phyloP scores from a whole-genome alignment of 2,113 vertebrate species.

The Coreoperca whiteheadi region DNA sequence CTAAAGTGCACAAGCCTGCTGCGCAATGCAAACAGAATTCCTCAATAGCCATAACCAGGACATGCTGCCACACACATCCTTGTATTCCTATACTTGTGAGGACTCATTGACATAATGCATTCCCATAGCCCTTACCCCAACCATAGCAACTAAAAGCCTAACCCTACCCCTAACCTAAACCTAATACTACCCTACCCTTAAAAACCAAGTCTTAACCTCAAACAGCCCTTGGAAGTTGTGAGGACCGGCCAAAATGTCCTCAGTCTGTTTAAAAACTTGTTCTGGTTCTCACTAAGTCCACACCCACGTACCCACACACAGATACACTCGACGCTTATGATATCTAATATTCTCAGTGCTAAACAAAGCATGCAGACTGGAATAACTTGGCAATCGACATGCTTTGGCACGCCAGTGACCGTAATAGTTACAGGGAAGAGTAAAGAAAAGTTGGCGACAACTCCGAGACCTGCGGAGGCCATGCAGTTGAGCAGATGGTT shows the following conservation, averaged over 20 bases:
- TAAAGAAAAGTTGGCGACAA: background rate
- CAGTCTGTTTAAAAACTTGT: too few relatives aligned
- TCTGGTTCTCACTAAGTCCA: too few relatives aligned
- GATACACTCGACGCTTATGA: background rate
- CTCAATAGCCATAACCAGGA: slow-evolving; percentile 47
- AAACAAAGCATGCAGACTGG: slow-evolving; percentile 10
- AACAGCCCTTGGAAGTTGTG: too few relatives aligned
- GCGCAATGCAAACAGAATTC: slow-evolving; percentile 68
- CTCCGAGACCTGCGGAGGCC: background rate
- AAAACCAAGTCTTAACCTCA: too few relatives aligned
- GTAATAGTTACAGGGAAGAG: slow-evolving; percentile 13
- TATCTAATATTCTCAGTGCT: background rate
- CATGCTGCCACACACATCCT: background rate
- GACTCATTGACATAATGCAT: too few relatives aligned
- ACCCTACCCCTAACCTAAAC: too few relatives aligned
- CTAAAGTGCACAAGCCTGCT: slow-evolving; percentile 9
- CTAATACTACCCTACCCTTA: too few relatives aligned
- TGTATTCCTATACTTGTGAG: too few relatives aligned
- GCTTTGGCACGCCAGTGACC: slow-evolving; percentile 16
- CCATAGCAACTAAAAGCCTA: too few relatives aligned
- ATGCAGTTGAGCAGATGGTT: background rate
- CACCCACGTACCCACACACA: slow-evolving; percentile 11
- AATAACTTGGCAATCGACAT: slow-evolving; percentile 14
- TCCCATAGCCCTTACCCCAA: too few relatives aligned
- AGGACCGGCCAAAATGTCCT: too few relatives aligned